Conservation (phyloP, 2,888 invertebrate genomes). For the Lacanobia wlatinum region DNA sequence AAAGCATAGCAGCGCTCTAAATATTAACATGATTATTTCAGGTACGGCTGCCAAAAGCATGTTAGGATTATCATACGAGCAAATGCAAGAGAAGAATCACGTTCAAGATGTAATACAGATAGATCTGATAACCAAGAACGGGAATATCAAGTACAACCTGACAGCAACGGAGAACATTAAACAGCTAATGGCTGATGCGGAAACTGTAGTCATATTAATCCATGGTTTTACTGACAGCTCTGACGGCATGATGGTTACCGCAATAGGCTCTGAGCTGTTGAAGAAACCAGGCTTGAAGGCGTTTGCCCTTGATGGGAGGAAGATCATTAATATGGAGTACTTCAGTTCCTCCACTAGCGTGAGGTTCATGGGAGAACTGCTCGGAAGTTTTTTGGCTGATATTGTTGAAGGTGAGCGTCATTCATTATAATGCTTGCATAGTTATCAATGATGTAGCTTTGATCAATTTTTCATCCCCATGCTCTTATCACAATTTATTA, state of each 20-base stretch:
- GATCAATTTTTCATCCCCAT: too few relatives aligned
- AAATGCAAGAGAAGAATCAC: slow-evolving; percentile 81
- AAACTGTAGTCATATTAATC: slow-evolving; percentile 75
- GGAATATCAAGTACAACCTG: slow-evolving; percentile 80
- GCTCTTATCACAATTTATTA: too few relatives aligned
- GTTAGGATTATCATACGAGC: slow-evolving; percentile 84
- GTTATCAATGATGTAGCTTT: too few relatives aligned
- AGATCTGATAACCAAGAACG: slow-evolving; percentile 80
- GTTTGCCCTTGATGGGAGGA: slow-evolving; percentile 83
- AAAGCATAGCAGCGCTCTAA: neutral
- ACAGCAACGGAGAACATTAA: slow-evolving; percentile 73
- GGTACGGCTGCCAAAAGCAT: slow-evolving; percentile 83
- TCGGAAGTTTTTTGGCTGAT: slow-evolving; percentile 78
- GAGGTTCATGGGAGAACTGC: slow-evolving; percentile 83
- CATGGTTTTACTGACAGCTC: slow-evolving; percentile 87
- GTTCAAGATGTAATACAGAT: slow-evolving; percentile 76
- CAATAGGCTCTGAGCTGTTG: slow-evolving; percentile 78
- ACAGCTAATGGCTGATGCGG: slow-evolving; percentile 69
- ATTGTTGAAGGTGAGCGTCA: slow-evolving; percentile 72
- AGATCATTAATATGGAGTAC: slow-evolving; percentile 82
- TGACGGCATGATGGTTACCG: slow-evolving; percentile 84
- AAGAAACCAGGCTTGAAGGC: slow-evolving; percentile 75
- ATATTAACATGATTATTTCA: slow-evolving; percentile 65
- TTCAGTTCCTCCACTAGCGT: slow-evolving; percentile 84
- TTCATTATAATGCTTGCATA: too few relatives aligned